Evolutionary conservation across 2,797 vertebrate species (phyloP).

Genomic region (Coccyzus lansbergi): DNA sequence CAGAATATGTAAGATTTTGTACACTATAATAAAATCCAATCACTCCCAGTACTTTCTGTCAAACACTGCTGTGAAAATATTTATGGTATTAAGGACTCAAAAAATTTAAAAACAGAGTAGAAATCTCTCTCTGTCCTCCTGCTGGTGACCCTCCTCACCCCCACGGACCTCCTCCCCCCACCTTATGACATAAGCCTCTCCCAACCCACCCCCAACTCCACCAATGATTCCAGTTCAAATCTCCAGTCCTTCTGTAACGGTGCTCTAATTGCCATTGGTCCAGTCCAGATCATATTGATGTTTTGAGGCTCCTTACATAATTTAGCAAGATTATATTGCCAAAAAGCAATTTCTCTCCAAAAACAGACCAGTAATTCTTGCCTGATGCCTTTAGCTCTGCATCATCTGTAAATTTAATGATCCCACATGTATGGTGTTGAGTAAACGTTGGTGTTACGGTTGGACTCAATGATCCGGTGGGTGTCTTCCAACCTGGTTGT

Average conservation of each 20-base stretch:
- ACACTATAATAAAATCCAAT: not conserved
- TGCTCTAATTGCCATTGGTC: not conserved
- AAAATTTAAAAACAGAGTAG: not conserved
- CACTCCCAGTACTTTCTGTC: not conserved
- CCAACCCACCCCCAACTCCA: too few species aligned
- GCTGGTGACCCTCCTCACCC: not conserved
- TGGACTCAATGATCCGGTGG: too few species aligned
- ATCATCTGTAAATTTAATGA: conserved; percentile 24
- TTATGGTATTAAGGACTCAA: not conserved
- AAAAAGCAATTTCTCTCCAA: conserved; percentile 1
- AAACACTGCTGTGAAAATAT: not conserved
- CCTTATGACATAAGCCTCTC: not conserved
- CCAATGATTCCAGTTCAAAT: not conserved
- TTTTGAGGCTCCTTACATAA: not conserved
- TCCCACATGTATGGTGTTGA: fast-evolving
- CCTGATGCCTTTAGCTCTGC: not conserved
- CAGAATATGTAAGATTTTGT: not conserved
- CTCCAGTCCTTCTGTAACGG: not conserved
- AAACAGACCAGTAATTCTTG: not conserved
- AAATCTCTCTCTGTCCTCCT: not conserved
- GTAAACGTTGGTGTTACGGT: too few species aligned
- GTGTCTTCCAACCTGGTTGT: too few species aligned
- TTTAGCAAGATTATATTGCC: not conserved
- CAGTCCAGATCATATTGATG: not conserved
- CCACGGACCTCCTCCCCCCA: not conserved